phyloP scores from a whole-genome alignment of 2,797 vertebrate genomes.

The Passerculus sandwichensis region DNA sequence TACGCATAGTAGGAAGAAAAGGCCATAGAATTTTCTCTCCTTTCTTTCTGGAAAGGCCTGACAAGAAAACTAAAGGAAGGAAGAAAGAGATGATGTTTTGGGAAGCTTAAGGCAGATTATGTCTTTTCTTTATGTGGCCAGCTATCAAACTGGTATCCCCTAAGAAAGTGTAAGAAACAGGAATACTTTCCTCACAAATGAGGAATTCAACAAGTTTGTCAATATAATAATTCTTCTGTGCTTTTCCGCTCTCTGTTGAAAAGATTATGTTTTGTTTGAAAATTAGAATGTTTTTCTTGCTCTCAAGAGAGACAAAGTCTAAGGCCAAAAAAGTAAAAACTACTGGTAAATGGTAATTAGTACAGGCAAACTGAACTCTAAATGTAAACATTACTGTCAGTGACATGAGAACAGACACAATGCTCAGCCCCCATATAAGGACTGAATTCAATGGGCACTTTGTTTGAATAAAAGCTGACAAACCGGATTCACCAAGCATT shows the following conservation, averaged over 20 bases:
- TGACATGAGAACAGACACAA: not conserved
- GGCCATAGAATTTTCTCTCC: not conserved
- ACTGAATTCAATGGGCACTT: not conserved
- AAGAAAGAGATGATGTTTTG: not conserved
- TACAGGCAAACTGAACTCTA: conserved; percentile 14
- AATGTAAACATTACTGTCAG: conserved; percentile 15
- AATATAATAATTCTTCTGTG: not conserved
- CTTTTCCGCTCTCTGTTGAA: not conserved
- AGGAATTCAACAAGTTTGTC: not conserved
- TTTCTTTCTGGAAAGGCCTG: not conserved
- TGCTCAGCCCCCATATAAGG: not conserved
- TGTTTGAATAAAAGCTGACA: conserved; percentile 7
- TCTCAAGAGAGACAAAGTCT: conserved; percentile 3
- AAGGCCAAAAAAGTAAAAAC: conserved; percentile 32
- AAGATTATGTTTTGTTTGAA: conserved; percentile 7
- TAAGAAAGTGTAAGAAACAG: not conserved
- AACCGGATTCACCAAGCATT: not conserved
- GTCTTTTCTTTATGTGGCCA: not conserved
- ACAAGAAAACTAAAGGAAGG: not conserved
- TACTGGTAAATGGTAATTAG: not conserved
- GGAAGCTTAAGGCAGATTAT: not conserved
- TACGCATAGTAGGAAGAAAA: not conserved
- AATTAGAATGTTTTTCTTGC: not conserved
- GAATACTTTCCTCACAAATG: not conserved
- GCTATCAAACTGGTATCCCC: not conserved